Base-by-base conservation (phyloP, 2,113 vertebrate genomes). In the Pseudorasbora parva region DNA sequence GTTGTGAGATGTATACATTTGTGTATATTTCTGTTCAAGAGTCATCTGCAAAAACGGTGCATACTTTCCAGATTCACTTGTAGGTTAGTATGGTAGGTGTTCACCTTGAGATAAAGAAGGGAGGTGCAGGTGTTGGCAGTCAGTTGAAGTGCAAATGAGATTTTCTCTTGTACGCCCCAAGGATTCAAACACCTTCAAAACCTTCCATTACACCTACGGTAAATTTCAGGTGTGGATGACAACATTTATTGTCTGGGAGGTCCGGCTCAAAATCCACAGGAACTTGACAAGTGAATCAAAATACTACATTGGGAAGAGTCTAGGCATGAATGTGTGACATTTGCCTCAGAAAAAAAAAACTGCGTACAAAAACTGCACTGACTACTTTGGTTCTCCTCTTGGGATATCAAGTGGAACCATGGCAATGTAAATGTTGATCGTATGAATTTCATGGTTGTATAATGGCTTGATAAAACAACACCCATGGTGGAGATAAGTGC, bases 281-380 rank as follows among this genome's bases (percentile, higher is more conserved):
- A 27, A 14, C 12, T 14, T 23, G 51, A 23, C 71, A 15, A 57
- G 41, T 3, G 8, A 51, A 23, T 68, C 49, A 27, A n/a, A 76
- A 69, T 76, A 47, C 79, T 74, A 75, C 33, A 57, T 76, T 77
- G 9, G 7, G 43, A 60, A 41, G 41, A 54, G 62, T 51, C 47
- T 14, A 41, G 60, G 64, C 73, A 57, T 51, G 62, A 85, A 47
- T 41, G 49, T 49, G 76, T 37, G 23, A 30, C n/a, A 37, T 80
- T 81, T 85, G 75, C 80, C 81, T 85, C 68, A 79, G 60, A 80
- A 59, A 8, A 47, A 79, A 45, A 80, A 59, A 8, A 47, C 49
- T 19, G 43, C 72, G 82, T 71, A 80, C 68, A 47, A 68, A 84
- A 68, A 71, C 81, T 86, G 85, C 84, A 86, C 82, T 84, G 82